Percentiles rank a stretch among this genome's conserved stretches.
Conservation (phyloP, 2,888 invertebrate species). For the Sphecodes monilicornis region DNA sequence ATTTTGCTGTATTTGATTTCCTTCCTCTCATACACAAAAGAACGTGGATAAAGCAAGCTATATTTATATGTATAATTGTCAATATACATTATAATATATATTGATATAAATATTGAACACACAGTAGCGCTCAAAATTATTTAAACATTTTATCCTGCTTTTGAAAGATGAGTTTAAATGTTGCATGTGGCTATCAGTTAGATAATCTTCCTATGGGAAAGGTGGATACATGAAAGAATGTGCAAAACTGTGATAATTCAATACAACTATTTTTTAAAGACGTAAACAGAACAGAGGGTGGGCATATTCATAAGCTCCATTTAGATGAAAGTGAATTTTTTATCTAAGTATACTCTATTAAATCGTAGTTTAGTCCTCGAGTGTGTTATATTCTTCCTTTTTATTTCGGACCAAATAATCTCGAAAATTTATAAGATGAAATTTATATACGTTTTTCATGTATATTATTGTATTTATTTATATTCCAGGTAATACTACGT, state of each 20-base stretch:
- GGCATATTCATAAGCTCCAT: not conserved
- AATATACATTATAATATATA: slow-evolving; percentile 43
- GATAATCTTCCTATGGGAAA: too few species aligned
- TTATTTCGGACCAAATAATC: too few species aligned
- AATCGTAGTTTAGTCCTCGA: not conserved
- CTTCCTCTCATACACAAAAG: not conserved
- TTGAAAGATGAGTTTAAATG: not conserved
- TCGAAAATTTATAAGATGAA: not conserved
- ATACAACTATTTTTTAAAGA: not conserved
- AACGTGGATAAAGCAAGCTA: not conserved
- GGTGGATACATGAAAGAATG: not conserved
- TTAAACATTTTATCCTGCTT: not conserved
- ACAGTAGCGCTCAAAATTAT: not conserved
- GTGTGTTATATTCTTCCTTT: not conserved
- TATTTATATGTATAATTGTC: slow-evolving; percentile 31
- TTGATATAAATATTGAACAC: slow-evolving; percentile 6
- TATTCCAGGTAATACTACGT: slow-evolving; percentile 48
- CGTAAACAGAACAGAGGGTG: not conserved
- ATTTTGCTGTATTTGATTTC: not conserved
- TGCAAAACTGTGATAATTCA: not conserved
- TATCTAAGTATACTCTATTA: not conserved
- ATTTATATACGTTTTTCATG: slow-evolving; percentile 31
- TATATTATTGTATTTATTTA: slow-evolving; percentile 53
- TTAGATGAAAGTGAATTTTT: not conserved
- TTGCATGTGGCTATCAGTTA: not conserved